A percentile compares a stretch with the other conserved stretches of the same genome.
Evolutionary conservation across 2,888 invertebrate genomes (phyloP).

Genomic region (Ormia ochracea): DNA sequence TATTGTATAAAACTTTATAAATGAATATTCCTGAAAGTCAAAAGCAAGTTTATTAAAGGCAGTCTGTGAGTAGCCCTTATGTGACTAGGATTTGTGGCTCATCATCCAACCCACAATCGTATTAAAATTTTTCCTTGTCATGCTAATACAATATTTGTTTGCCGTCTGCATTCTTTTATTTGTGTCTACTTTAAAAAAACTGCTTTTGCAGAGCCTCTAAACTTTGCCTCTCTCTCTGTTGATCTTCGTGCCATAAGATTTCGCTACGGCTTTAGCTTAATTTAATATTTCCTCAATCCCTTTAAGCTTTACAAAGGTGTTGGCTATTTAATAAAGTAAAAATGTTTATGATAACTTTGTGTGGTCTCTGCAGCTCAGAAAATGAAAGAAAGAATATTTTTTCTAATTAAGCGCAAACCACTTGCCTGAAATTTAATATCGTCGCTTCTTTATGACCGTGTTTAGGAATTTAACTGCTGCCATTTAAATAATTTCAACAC

Average conservation of each 20-base stretch:
- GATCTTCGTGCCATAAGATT: conserved; percentile 37
- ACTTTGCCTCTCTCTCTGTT: neutral
- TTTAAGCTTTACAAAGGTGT: conserved; percentile 27
- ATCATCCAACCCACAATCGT: neutral
- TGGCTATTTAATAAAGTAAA: conserved; percentile 43
- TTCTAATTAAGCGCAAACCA: conserved; percentile 52
- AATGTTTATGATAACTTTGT: conserved; percentile 40
- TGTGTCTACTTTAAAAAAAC: conserved; percentile 10
- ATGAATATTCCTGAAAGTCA: neutral
- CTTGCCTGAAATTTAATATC: conserved; percentile 44
- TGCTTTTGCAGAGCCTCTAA: neutral
- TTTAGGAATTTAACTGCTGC: conserved; percentile 35
- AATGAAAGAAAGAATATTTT: neutral
- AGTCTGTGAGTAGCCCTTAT: conserved; percentile 20
- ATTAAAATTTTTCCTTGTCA: conserved; percentile 20
- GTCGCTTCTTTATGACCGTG: conserved; percentile 5
- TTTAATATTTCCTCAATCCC: neutral
- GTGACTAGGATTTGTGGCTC: neutral
- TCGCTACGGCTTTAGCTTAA: conserved; percentile 10
- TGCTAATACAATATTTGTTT: conserved; percentile 23
- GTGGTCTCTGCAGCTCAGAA: conserved; percentile 21
- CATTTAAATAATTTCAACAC: conserved; percentile 51
- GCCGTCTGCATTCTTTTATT: neutral
- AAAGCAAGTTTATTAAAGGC: neutral
- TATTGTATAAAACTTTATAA: neutral